A percentile compares a stretch with the other conserved stretches of the same genome.
These are phyloP conservation scores for Abrostola tripartita DNA, from an alignment of 2,888 invertebrate species.

Conservation along the genomic window DNA sequence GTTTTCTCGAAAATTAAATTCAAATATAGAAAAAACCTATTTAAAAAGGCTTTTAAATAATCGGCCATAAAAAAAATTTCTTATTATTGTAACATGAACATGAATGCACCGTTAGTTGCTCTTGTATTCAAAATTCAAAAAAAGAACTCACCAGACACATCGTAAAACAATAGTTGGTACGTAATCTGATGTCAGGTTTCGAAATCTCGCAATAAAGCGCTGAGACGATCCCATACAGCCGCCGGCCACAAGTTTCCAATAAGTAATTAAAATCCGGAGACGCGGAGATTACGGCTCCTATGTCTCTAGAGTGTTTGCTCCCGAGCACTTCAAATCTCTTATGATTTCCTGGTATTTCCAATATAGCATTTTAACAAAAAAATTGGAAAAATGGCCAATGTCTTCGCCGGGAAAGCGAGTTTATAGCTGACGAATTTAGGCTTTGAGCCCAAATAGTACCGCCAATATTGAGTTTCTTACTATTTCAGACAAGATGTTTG, in stretches of 20 bases:
- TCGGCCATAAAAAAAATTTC: too few species aligned
- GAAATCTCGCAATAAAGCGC: slow-evolving; percentile 82
- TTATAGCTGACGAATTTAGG: neutral
- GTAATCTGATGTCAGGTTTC: slow-evolving; percentile 66
- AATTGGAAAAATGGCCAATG: slow-evolving; percentile 17
- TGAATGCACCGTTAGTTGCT: too few species aligned
- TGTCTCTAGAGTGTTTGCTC: slow-evolving; percentile 82
- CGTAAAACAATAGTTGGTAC: slow-evolving; percentile 59
- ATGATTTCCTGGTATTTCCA: slow-evolving; percentile 76
- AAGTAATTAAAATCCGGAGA: slow-evolving; percentile 87
- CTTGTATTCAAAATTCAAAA: too few species aligned
- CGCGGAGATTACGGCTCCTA: slow-evolving; percentile 80
- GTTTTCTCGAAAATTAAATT: too few species aligned
- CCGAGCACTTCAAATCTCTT: slow-evolving; percentile 73
- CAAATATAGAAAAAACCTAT: too few species aligned
- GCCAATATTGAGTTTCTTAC: neutral
- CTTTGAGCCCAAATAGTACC: too few species aligned
- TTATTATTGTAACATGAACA: too few species aligned
- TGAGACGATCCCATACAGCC: slow-evolving; percentile 82
- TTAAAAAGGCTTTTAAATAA: too few species aligned
- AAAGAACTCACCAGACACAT: neutral
- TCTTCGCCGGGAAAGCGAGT: neutral
- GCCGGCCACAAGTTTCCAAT: slow-evolving; percentile 87
- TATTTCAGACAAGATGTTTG: neutral
- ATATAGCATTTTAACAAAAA: slow-evolving; percentile 48